Percentiles rank a stretch among this genome's conserved stretches.
phyloP scores from a whole-genome alignment of 1,140 invertebrate species.

The Drosophila parabipectinata region DNA sequence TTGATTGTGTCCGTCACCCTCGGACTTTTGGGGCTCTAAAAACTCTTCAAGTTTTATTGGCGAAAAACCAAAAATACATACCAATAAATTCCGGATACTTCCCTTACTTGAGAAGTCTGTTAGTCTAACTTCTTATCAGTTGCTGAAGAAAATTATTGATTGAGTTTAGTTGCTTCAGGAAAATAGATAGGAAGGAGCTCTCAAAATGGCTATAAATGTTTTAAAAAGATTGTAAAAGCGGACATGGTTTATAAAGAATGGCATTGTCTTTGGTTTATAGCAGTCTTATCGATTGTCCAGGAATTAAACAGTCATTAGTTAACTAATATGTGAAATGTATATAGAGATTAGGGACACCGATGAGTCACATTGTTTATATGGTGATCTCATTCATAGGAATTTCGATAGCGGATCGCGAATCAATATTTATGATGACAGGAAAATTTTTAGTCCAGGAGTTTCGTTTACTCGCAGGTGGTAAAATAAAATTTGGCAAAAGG shows the following conservation, averaged over 20 bases:
- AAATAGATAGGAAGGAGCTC: slow-evolving; percentile 22
- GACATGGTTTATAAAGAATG: background rate
- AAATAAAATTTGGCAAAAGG: background rate
- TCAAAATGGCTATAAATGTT: background rate
- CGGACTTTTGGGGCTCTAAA: slow-evolving; percentile 5
- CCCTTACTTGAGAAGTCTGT: slow-evolving; percentile 6
- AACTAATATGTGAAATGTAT: slow-evolving; percentile 14
- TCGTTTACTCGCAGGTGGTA: slow-evolving; percentile 10
- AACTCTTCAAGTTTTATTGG: slow-evolving; percentile 8
- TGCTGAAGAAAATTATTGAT: slow-evolving; percentile 19
- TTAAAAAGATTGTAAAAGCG: background rate
- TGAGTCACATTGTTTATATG: slow-evolving; percentile 32
- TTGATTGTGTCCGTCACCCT: slow-evolving; percentile 25
- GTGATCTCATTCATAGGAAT: slow-evolving; percentile 33
- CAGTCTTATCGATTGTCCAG: background rate
- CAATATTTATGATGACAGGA: slow-evolving; percentile 29
- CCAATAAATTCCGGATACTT: slow-evolving; percentile 21
- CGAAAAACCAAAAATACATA: slow-evolving; percentile 16
- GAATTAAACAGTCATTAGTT: slow-evolving; percentile 9
- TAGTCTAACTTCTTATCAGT: slow-evolving; percentile 20
- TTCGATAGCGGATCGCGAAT: background rate
- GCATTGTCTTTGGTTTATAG: background rate
- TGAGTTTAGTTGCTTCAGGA: slow-evolving; percentile 9
- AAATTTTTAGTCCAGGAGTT: background rate
- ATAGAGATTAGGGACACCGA: slow-evolving; percentile 1